Percentiles rank a stretch among this genome's conserved stretches.
phyloP scores from a whole-genome alignment of 2,113 vertebrate genomes.

The Herpetotheres cachinnans region DNA sequence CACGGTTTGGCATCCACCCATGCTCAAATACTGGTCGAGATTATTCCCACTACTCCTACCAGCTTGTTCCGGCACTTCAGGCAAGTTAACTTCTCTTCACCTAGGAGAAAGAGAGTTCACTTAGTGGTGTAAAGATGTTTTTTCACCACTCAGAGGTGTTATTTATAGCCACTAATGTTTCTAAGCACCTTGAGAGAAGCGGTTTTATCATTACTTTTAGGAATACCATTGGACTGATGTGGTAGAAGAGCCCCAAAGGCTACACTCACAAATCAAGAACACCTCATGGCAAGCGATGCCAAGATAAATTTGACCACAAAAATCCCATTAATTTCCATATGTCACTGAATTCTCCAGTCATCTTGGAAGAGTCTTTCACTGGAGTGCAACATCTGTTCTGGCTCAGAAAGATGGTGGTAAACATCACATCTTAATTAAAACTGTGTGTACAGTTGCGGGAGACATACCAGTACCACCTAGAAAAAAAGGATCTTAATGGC shows the following conservation, averaged over 20 bases:
- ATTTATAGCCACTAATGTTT: neutral
- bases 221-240: neutral
- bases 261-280: neutral
- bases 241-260: neutral
- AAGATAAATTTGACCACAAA: slow-evolving; percentile 41
- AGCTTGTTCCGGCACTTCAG: neutral
- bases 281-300: neutral
- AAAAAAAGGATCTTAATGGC: neutral
- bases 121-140: neutral
- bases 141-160: neutral
- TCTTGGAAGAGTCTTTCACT: neutral
- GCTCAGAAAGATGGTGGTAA: slow-evolving; percentile 17
- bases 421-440: slow-evolving; percentile 44
- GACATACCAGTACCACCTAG: neutral
- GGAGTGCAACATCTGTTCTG: slow-evolving; percentile 38
- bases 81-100: neutral
- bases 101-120: neutral
- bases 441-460: neutral
- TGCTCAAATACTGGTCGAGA: neutral
- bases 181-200: neutral
- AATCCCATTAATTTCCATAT: slow-evolving; percentile 43
- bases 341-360: neutral
- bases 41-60: neutral
- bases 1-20: neutral
- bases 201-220: neutral